These are phyloP conservation scores for Leptoteleia sp. DNA, from an alignment of 1,140 invertebrate species.

Conservation along the genomic window DNA sequence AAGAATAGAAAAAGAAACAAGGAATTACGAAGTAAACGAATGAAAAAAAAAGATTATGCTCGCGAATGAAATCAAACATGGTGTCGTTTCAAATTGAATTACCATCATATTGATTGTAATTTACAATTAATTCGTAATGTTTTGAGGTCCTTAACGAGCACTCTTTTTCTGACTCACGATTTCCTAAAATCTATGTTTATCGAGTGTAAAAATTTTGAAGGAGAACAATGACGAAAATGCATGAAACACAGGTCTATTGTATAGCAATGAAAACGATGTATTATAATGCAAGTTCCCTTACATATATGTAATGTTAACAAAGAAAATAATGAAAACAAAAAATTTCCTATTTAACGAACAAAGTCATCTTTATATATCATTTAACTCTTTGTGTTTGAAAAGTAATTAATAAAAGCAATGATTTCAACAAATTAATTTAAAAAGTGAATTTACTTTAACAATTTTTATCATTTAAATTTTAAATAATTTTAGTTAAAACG, in stretches of 20 bases:
- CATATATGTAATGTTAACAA: constrained; percentile 39
- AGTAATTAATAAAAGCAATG: constrained; percentile 44
- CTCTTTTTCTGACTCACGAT: constrained; percentile 63
- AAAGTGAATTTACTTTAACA: not conserved
- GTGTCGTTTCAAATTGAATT: constrained; percentile 64
- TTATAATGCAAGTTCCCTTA: constrained; percentile 65
- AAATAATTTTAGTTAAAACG: too few species aligned
- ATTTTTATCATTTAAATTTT: too few species aligned
- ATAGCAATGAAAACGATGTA: constrained; percentile 69
- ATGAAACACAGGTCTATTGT: constrained; percentile 65
- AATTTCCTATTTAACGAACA: constrained; percentile 36
- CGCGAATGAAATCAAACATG: constrained; percentile 62
- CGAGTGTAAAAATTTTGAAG: constrained; percentile 64
- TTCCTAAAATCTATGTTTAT: constrained; percentile 69
- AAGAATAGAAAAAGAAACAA: not conserved
- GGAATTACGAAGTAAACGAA: constrained; percentile 1
- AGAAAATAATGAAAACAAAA: constrained; percentile 8
- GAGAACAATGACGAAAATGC: constrained; percentile 27
- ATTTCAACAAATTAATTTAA: constrained; percentile 33
- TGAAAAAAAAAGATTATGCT: constrained; percentile 47
- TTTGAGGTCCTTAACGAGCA: constrained; percentile 61
- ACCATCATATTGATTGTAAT: constrained; percentile 63
- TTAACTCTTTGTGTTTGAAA: constrained; percentile 30
- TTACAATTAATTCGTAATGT: constrained; percentile 66
- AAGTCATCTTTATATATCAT: constrained; percentile 44